phyloP scores from a whole-genome alignment of 2,113 vertebrate species.

The Clupea harengus region DNA sequence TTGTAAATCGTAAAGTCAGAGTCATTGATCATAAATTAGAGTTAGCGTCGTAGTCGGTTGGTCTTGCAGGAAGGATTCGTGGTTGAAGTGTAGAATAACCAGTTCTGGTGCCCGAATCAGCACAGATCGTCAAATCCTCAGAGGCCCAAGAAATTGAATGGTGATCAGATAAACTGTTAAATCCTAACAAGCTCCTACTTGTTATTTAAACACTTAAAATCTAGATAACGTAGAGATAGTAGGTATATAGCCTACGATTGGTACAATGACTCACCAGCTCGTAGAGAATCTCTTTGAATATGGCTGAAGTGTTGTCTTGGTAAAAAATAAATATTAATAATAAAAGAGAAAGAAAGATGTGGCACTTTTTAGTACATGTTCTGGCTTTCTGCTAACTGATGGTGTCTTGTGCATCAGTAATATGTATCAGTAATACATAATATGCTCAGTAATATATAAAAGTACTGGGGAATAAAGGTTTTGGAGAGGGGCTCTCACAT shows the following conservation, averaged over 20 bases:
- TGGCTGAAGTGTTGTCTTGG: not conserved
- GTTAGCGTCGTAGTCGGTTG: not conserved
- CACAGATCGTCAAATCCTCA: not conserved
- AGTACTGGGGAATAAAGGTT: not conserved
- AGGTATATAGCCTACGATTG: not conserved
- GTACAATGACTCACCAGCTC: not conserved
- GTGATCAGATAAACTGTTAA: not conserved
- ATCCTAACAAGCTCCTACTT: not conserved
- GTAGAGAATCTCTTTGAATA: not conserved
- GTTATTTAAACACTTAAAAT: not conserved
- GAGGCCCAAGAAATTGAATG: not conserved
- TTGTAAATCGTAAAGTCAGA: not conserved
- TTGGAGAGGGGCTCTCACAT: not conserved
- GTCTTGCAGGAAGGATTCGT: not conserved
- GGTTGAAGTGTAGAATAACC: not conserved
- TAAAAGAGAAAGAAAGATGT: not conserved
- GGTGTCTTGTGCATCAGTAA: not conserved
- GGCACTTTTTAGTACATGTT: not conserved
- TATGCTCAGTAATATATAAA: not conserved
- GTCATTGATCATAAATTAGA: not conserved
- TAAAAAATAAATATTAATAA: not conserved
- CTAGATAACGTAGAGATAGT: not conserved
- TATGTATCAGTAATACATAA: not conserved
- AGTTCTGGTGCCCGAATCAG: not conserved
- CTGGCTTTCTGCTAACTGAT: not conserved